Evolutionary conservation across 2,113 vertebrate genomes (phyloP), one percentile per base, ranked within the genome.

Genomic region (Chloroceryle aenea): DNA sequence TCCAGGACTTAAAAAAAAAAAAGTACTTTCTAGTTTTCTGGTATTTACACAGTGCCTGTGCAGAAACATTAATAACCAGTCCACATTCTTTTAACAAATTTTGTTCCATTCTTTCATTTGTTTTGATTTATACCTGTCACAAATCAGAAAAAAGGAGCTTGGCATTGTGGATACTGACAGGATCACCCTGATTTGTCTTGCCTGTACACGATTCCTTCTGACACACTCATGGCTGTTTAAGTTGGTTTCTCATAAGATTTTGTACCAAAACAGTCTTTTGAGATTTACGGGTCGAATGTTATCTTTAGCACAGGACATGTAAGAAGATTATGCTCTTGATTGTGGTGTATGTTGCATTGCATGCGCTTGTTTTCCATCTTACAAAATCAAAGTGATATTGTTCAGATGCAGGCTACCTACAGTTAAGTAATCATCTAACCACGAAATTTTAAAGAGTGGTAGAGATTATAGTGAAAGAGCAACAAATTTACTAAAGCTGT

Each of bases 121-220:
- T 82, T 80, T 86, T 86, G 13, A 50, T 45, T 74, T 77, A 7
- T 66, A 10, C 5, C 2, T 45, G 5, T 4, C 7, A 4, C 63
- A 22, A 45, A 32, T 38, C 58, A 52, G 43, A 78, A 58, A 62
- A 80, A 55, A 36, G 2, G 66, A 67, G 48, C 3, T 73, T 25
- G 10, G 4, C 7, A 9, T 17, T 71, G 15, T 47, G 29, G 21
- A 11, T 91, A 10, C 9, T 18, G 50, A 25, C 27, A 38, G 34
- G 26, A 56, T 90, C 36, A 40, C 7, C 12, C 25, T 18, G 74
- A 30, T 20, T 85, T 87, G 29, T 69, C 63, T 55, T 62, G 30
- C 5, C 23, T 18, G 1, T 62, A 4, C 0, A 0, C 32, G 45
- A 38, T 83, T 76, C 88, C 29, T 83, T 61, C 42, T 1, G 4